Evolutionary conservation across 2,113 vertebrate genomes (phyloP).

Genomic region (Platanista minor): DNA sequence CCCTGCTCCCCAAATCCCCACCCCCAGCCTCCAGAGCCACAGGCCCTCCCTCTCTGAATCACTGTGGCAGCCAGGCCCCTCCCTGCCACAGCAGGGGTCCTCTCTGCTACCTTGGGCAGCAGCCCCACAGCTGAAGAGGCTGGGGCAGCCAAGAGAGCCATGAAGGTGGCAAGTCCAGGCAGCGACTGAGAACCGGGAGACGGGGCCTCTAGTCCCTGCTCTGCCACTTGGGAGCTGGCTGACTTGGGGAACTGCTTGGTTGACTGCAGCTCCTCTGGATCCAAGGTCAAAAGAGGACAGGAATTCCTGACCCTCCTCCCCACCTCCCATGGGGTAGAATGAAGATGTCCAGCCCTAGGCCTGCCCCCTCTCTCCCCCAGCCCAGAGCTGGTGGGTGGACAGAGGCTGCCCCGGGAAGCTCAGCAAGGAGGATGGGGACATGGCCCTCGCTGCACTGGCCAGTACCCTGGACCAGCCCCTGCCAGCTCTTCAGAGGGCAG

Average conservation of each 20-base stretch:
- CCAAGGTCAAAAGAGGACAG: background rate
- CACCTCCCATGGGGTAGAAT: too few relatives aligned
- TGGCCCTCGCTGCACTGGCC: too few relatives aligned
- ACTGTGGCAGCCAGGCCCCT: background rate
- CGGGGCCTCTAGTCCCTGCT: background rate
- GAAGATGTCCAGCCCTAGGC: conserved; percentile 73
- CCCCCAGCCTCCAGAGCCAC: background rate
- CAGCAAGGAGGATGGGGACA: conserved; percentile 58
- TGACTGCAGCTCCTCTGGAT: background rate
- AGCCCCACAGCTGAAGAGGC: background rate
- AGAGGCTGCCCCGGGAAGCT: conserved; percentile 89
- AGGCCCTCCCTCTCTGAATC: background rate
- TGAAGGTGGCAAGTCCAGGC: accelerated
- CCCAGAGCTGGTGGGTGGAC: conserved; percentile 80
- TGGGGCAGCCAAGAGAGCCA: background rate
- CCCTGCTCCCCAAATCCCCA: background rate
- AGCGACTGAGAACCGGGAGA: background rate
- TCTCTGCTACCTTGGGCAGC: background rate
- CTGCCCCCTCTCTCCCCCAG: conserved; percentile 89
- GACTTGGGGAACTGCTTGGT: background rate
- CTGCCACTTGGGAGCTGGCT: background rate
- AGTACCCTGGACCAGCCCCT: background rate
- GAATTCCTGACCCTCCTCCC: background rate
- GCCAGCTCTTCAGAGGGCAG: background rate
- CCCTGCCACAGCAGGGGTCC: background rate